Conservation (phyloP, 2,888 invertebrate species). For the Bhutanitis thaidina region DNA sequence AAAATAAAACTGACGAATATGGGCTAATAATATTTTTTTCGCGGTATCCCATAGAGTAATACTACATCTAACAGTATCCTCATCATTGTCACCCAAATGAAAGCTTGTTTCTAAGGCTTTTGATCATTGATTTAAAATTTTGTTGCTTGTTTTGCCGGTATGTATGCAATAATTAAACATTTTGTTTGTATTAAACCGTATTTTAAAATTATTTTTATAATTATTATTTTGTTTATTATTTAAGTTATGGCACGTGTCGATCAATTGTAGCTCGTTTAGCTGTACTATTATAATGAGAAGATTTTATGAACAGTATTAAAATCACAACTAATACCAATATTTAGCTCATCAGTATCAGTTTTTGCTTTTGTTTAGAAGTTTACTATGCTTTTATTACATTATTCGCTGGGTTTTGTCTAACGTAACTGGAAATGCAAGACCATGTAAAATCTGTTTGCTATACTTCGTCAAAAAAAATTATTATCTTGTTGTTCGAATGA, state of each 20-base stretch:
- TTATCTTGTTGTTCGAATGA: no score
- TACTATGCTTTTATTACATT: no score
- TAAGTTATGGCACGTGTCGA: slow-evolving; percentile 29
- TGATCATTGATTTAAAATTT: slow-evolving; percentile 21
- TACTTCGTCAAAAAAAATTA: no score
- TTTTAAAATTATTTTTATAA: not conserved
- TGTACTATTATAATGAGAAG: not conserved
- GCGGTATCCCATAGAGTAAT: slow-evolving; percentile 38
- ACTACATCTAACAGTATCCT: no score
- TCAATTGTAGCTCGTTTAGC: slow-evolving; percentile 3
- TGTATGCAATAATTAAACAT: slow-evolving; percentile 19
- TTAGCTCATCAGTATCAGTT: no score
- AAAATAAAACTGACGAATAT: slow-evolving; percentile 31
- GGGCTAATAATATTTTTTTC: slow-evolving; percentile 40
- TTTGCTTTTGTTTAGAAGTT: no score
- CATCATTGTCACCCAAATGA: slow-evolving; percentile 27
- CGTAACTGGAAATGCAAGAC: no score
- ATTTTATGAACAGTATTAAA: no score
- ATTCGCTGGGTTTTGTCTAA: no score
- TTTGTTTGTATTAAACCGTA: not conserved
- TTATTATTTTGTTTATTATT: slow-evolving; percentile 2
- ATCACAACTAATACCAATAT: no score
- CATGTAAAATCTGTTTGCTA: no score
- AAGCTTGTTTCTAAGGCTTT: slow-evolving; percentile 21
- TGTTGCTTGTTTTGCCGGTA: slow-evolving; percentile 22